Base-by-base conservation (phyloP, 2,888 invertebrate species). In the Germaria angustata region DNA sequence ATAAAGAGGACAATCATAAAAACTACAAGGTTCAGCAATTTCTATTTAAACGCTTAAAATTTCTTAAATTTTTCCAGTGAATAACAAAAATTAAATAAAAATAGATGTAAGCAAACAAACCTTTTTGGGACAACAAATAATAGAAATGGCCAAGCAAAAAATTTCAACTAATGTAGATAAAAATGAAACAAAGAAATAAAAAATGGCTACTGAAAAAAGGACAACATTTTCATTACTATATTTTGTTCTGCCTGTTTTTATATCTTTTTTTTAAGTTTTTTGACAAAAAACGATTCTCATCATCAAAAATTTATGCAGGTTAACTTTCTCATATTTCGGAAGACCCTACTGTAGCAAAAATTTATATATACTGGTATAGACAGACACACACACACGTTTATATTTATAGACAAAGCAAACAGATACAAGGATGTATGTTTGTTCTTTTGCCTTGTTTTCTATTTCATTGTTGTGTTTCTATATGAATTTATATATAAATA, bases 301-400 rank as follows among this genome's bases (percentile, higher is more conserved):
- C 68, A 73, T 81, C 63, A 81, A 55, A 49, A 65, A 73, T 81
- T 78, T 78, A 81, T 81, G 73, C 81, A 57, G 68, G 72, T 69
- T 73, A 81, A 78, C 73, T 78, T 78, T 76, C 71, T 61, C 63
- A 66, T 49, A 75, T 57, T 69, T 51, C 24, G 71, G 46, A 65
- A 71, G 80, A 65, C 71, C 76, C 59, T 76, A 49, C 57, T 81
- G 57, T 76, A 66, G n/a, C n/a, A n/a, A n/a, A n/a, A n/a, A n/a
- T n/a, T n/a, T n/a, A n/a, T n/a, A n/a, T n/a, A n/a, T n/a, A n/a
- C n/a, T n/a, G n/a, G n/a, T 44, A 76, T 20, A 81, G 69, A 53
- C 57, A 49, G 66, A 49, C 36, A 34, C 46, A 76, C 28, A 65
- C 17, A 65, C 71, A 59, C 41, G n/a, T 44, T 32, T 20, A 32